Percentiles rank a stretch among this genome's conserved stretches.
Evolutionary conservation across 2,797 vertebrate species (phyloP).

Genomic region (Macropodus opercularis): DNA sequence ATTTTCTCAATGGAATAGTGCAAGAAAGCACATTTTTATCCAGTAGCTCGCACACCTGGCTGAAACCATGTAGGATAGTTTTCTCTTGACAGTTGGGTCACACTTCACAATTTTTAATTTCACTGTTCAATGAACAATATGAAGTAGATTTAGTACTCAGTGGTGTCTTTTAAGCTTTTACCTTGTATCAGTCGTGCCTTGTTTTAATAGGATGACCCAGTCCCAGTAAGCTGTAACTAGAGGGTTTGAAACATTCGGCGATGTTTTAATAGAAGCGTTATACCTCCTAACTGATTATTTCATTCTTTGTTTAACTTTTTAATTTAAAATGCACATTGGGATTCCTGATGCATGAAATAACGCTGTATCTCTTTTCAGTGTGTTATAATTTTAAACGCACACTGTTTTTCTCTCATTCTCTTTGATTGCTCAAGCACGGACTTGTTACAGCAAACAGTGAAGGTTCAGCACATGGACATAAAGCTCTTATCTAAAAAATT

Average conservation of each 20-base stretch:
- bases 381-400: not conserved
- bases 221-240: conserved; percentile 17
- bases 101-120: conserved; percentile 74
- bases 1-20: conserved; percentile 55
- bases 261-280: conserved; percentile 9
- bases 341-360: not conserved
- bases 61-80: conserved; percentile 22
- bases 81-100: conserved; percentile 62
- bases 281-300: not conserved
- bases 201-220: conserved; percentile 28
- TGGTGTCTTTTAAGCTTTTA: conserved; percentile 14
- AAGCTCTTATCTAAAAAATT: conserved; percentile 9
- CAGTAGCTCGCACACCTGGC: conserved; percentile 47
- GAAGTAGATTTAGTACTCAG: conserved; percentile 39
- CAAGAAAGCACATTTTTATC: conserved; percentile 50
- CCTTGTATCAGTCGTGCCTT: conserved; percentile 22
- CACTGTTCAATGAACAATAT: conserved; percentile 66
- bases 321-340: not conserved
- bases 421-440: not conserved
- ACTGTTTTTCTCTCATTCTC: not conserved
- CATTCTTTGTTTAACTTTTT: not conserved
- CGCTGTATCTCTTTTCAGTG: not conserved
- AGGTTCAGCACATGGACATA: not conserved
- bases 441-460: not conserved
- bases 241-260: conserved; percentile 16